Percentiles rank a stretch among this genome's conserved stretches.
phyloP scores from a whole-genome alignment of 2,797 vertebrate species.

The Diglossa cyanea region DNA sequence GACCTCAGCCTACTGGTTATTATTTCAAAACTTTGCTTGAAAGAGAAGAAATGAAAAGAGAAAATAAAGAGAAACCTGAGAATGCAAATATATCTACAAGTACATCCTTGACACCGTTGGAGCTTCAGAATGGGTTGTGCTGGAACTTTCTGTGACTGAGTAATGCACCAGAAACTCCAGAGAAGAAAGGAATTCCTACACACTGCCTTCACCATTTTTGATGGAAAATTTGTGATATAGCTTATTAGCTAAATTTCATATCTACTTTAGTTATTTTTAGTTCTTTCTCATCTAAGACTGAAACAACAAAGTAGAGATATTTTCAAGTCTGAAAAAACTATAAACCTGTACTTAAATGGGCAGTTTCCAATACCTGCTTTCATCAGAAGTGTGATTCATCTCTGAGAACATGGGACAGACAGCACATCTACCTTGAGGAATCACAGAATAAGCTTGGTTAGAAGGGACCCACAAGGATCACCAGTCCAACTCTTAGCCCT shows the following conservation, averaged over 20 bases:
- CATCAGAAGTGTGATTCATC: neutral
- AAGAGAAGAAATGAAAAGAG: neutral
- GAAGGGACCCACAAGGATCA: neutral
- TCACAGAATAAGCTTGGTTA: neutral
- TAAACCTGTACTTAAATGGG: neutral
- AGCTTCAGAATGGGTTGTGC: neutral
- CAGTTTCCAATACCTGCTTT: neutral
- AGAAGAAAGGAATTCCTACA: neutral
- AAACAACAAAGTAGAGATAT: neutral
- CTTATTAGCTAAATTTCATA: neutral
- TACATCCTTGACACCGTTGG: accelerated
- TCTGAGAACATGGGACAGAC: neutral
- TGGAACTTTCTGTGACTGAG: neutral
- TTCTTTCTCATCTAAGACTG: neutral
- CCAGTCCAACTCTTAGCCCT: neutral
- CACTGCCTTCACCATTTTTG: neutral
- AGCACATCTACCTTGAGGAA: neutral
- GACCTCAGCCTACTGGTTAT: neutral
- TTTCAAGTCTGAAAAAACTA: neutral
- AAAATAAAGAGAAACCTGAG: neutral
- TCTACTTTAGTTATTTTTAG: neutral
- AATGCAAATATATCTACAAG: neutral
- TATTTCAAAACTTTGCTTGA: neutral
- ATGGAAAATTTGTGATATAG: neutral
- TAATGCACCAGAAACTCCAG: neutral